A percentile compares a stretch with the other conserved stretches of the same genome.
These are phyloP conservation scores for Pitta sordida DNA, from an alignment of 2,113 vertebrate species.

Conservation along the genomic window DNA sequence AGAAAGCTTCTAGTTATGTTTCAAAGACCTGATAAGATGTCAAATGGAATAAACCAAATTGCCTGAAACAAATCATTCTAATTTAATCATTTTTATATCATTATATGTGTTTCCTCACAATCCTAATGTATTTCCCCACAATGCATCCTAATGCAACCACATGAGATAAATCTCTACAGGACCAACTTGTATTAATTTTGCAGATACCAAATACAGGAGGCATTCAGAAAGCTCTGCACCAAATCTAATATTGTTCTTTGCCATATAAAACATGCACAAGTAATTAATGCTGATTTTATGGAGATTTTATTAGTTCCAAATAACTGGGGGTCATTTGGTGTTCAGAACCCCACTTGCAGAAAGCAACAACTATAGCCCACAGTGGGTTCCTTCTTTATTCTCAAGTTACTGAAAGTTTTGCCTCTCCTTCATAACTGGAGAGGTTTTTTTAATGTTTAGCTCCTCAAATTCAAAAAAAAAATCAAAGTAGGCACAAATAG, in stretches of 20 bases:
- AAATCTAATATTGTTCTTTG: background rate
- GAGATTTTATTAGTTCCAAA: background rate
- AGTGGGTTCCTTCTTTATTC: background rate
- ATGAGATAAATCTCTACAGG: background rate
- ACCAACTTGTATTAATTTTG: background rate
- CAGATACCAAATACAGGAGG: background rate
- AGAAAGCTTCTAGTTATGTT: background rate
- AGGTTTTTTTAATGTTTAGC: background rate
- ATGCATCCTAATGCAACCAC: background rate
- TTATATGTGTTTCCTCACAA: background rate
- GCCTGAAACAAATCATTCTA: conserved; percentile 11
- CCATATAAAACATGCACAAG: background rate
- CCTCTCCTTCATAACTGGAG: background rate
- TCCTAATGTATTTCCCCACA: background rate
- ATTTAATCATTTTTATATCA: conserved; percentile 14
- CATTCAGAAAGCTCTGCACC: background rate
- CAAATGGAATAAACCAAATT: conserved; percentile 23
- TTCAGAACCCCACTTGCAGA: background rate
- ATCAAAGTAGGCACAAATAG: background rate
- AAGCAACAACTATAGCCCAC: background rate
- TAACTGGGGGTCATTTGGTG: background rate
- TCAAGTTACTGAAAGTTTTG: background rate
- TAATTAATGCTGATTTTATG: background rate
- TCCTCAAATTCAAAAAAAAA: background rate
- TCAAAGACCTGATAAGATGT: background rate